Evolutionary conservation across 2,113 vertebrate species (phyloP).

Genomic region (Cottus gobio): DNA sequence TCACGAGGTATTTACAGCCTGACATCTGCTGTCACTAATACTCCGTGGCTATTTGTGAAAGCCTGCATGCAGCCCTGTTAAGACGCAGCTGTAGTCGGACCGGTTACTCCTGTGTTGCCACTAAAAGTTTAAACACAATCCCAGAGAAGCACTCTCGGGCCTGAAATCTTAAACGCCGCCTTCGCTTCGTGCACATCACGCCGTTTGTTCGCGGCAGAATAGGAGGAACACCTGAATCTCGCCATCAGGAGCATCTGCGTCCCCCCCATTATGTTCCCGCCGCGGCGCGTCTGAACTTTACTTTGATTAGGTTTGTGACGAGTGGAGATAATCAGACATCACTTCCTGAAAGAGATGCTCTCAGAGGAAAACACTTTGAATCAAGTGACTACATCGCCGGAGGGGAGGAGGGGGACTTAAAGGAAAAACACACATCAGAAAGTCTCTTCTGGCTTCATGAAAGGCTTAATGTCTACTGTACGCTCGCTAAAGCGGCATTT

Average conservation of each 20-base stretch:
- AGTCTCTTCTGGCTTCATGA: conserved; percentile 32
- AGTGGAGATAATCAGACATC: conserved; percentile 50
- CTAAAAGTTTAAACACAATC: conserved; percentile 43
- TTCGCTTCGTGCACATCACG: conserved; percentile 31
- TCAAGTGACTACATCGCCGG: conserved; percentile 48
- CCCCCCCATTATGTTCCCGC: neutral
- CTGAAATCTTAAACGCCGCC: conserved; percentile 20
- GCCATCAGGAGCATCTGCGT: conserved; percentile 41
- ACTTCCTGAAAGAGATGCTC: conserved; percentile 47
- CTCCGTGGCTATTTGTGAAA: neutral
- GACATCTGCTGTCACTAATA: conserved; percentile 13
- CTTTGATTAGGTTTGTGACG: conserved; percentile 51
- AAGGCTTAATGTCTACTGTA: conserved; percentile 35
- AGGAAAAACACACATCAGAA: conserved; percentile 41
- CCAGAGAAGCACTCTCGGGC: conserved; percentile 9
- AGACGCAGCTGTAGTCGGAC: conserved; percentile 12
- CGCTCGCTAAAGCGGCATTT: conserved; percentile 33
- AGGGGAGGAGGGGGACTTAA: conserved; percentile 40
- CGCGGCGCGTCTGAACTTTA: conserved; percentile 33
- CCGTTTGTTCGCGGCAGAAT: conserved; percentile 39
- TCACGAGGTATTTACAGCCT: conserved; percentile 37
- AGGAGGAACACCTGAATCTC: conserved; percentile 45
- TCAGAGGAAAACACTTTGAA: conserved; percentile 55
- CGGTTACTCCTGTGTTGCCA: conserved; percentile 7
- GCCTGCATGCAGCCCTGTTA: neutral